Evolutionary conservation across 2,113 vertebrate species (phyloP).

Genomic region (Sturnira hondurensis): DNA sequence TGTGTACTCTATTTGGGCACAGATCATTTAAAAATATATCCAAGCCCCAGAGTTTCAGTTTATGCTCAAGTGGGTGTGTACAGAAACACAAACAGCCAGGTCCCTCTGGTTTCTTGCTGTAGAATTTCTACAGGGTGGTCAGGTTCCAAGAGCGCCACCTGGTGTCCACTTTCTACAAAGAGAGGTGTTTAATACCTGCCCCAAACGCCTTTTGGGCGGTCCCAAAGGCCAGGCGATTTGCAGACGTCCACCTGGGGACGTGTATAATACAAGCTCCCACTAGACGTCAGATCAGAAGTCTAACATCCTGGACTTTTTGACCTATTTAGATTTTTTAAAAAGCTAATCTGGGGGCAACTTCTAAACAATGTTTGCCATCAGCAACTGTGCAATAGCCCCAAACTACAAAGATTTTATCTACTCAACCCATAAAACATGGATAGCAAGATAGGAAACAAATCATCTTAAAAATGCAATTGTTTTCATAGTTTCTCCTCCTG

Average conservation of each 20-base stretch:
- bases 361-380: background rate
- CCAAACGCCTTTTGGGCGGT: too few species aligned
- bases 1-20: background rate
- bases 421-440: background rate
- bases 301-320: background rate
- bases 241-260: background rate
- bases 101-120: background rate
- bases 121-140: background rate
- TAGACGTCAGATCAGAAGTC: background rate
- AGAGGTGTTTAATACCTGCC: conserved; percentile 14
- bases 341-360: background rate
- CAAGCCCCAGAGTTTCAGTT: background rate
- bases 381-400: background rate
- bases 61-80: background rate
- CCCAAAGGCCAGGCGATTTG: background rate
- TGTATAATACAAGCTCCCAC: background rate
- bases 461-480: background rate
- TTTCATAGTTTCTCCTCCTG: background rate
- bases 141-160: conserved; percentile 74
- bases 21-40: background rate
- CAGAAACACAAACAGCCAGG: background rate
- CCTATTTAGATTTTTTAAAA: background rate
- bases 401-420: background rate
- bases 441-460: background rate
- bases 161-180: conserved; percentile 53